Base-by-base conservation (phyloP, 2,797 vertebrate species). In the Acridotheres tristis region DNA sequence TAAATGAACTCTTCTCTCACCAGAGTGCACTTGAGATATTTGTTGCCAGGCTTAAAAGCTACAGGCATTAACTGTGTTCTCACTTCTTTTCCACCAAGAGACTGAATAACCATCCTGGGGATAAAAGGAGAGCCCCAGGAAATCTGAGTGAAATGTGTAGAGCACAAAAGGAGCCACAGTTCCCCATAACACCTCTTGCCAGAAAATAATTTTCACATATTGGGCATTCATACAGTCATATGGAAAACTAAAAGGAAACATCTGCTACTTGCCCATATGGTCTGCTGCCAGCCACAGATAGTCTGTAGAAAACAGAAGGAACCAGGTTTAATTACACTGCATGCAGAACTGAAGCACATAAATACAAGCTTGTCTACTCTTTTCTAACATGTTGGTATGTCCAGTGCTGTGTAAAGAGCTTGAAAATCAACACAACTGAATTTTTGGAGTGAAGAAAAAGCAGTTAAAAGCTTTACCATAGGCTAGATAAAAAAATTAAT, bases 201-300 rank as follows among this genome's bases (percentile, higher is more conserved):
- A 93, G 94, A 94, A 95, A 96, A 94, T 90, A 10, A 89, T 95
- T 95, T 96, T 94, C 94, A 82, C 67, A 34, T 85, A 53, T 16
- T 48, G 91, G 94, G 84, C 67, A 66, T 94, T 79, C 65, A 25
- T 62, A 89, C 62, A 93, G 91, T 93, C 72, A 69, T 91, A 87
- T 71, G 76, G 87, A 96, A 81, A 91, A 69, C 85, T 92, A 93
- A 94, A 95, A 59, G 63, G 88, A 95, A 97, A 79, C 95, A 96
- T 96, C 95, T 97, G 96, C 81, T 94, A 20, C 88, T 89, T 83
- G 63, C 77, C 95, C 67, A 6, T 93, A 38, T 4, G 7, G 36
- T 88, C 81, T 94, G 75, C 91, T 80, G 86, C 86, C 86, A 91
- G 40, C 85, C 75, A 84, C 55, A 26, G 83, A 47, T 76, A 94